Conservation (phyloP, 2,797 vertebrate species). For the Enteromius paludinosus region DNA sequence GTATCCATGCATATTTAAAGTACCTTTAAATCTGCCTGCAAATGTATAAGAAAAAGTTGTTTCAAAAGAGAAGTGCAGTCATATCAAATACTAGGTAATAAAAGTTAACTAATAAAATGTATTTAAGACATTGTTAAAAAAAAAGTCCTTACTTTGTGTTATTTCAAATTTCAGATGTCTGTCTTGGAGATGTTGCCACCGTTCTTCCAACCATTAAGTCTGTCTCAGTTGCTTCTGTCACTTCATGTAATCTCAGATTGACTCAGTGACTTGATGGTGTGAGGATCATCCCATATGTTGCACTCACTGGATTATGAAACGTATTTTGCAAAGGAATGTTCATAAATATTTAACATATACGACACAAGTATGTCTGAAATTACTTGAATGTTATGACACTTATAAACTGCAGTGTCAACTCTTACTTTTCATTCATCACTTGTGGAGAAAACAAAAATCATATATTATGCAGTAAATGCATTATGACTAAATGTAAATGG, state of each 20-base stretch:
- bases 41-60: neutral
- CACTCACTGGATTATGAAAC: neutral
- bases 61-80: neutral
- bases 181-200: neutral
- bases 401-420: neutral
- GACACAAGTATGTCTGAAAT: neutral
- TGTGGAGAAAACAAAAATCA: too few relatives aligned
- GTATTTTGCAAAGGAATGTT: neutral
- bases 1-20: neutral
- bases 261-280: neutral
- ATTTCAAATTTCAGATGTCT: neutral
- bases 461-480: neutral
- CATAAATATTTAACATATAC: neutral
- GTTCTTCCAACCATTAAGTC: neutral
- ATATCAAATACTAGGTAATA: neutral
- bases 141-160: neutral
- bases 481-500: neutral
- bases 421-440: neutral
- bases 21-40: neutral
- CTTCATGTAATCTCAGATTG: neutral
- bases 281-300: neutral
- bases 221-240: neutral
- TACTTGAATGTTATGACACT: neutral
- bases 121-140: neutral
- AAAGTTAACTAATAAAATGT: neutral